phyloP scores from a whole-genome alignment of 1,140 invertebrate genomes.

The Uloborus diversus region DNA sequence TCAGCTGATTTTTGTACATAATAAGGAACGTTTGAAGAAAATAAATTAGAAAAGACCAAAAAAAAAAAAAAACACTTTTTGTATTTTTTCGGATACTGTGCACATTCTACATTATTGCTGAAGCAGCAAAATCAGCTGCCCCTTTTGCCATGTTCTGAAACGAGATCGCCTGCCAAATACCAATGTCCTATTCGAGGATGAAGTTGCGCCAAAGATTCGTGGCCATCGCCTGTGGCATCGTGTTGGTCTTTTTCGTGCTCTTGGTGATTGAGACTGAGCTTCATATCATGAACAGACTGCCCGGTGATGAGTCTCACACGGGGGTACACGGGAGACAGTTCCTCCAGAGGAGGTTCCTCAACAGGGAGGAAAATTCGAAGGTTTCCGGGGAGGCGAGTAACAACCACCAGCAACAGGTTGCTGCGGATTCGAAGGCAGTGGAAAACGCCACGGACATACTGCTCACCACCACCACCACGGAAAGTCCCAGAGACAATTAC shows the following conservation, averaged over 20 bases:
- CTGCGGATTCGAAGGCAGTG: neutral
- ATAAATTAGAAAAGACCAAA: too few relatives aligned
- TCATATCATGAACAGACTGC: neutral
- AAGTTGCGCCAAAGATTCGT: constrained; percentile 42
- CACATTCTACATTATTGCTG: too few relatives aligned
- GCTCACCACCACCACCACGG: constrained; percentile 11
- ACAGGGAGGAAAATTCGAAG: constrained; percentile 39
- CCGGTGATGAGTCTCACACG: neutral
- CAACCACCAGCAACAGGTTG: neutral
- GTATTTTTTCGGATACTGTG: too few relatives aligned
- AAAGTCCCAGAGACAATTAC: constrained; percentile 20
- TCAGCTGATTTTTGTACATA: too few relatives aligned
- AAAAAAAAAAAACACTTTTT: too few relatives aligned
- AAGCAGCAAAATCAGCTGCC: too few relatives aligned
- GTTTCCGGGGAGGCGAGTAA: constrained; percentile 24
- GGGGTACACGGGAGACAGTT: constrained; percentile 8
- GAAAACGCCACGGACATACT: neutral
- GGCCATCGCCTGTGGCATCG: neutral
- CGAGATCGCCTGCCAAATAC: too few relatives aligned
- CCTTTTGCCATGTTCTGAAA: too few relatives aligned
- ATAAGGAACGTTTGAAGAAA: too few relatives aligned
- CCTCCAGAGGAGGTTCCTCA: constrained; percentile 41
- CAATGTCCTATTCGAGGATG: constrained; percentile 16
- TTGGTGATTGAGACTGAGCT: constrained; percentile 17
- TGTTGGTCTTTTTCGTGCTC: constrained; percentile 1